phyloP scores from a whole-genome alignment of 2,797 vertebrate genomes.

The Cygnus olor region DNA sequence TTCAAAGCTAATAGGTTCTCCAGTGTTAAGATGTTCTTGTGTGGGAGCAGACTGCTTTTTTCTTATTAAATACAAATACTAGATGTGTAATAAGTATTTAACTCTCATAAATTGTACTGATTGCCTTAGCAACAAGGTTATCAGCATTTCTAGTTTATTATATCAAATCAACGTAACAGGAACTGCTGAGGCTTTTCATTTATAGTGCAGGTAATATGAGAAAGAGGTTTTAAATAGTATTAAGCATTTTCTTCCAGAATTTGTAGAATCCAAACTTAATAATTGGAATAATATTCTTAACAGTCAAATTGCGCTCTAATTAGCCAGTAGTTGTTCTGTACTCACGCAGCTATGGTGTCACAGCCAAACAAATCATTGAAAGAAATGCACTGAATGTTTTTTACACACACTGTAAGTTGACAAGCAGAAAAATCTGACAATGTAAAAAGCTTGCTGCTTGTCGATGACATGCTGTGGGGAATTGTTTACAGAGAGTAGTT shows the following conservation, averaged over 20 bases:
- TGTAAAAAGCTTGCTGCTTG: background rate
- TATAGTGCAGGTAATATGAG: background rate
- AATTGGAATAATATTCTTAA: background rate
- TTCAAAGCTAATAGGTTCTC: background rate
- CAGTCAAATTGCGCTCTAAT: background rate
- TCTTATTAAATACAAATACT: background rate
- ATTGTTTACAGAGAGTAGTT: background rate
- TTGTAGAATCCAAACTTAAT: background rate
- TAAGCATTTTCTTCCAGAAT: background rate
- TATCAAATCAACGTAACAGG: background rate
- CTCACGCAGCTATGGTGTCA: background rate
- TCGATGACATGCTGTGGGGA: background rate
- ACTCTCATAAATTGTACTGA: fast-evolving
- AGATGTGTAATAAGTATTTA: background rate
- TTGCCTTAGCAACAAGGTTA: background rate
- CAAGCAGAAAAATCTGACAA: background rate
- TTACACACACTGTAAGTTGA: background rate
- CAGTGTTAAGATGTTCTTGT: background rate
- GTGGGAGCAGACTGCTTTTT: background rate
- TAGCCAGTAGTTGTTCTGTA: background rate
- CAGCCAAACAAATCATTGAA: background rate
- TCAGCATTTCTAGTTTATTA: background rate
- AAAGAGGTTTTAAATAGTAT: background rate
- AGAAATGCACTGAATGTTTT: background rate
- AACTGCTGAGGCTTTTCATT: background rate